Evolutionary conservation across 2,113 vertebrate genomes (phyloP).

Genomic region (Melanerpes formicivorus): DNA sequence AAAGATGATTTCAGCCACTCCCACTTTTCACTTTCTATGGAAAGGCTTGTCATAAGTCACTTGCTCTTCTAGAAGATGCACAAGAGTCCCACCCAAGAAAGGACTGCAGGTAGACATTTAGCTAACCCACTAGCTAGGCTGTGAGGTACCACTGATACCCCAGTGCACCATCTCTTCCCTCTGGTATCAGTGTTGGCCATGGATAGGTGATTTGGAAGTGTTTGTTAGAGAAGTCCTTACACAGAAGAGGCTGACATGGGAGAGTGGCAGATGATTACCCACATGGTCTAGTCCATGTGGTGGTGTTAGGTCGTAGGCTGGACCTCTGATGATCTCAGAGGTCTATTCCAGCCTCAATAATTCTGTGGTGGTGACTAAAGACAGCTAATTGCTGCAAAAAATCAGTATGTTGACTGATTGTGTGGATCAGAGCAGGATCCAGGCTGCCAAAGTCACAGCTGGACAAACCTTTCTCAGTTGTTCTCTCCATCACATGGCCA

Average conservation of each 20-base stretch:
- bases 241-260: neutral
- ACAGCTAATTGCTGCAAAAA: neutral
- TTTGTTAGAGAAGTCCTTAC: neutral
- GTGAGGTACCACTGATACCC: neutral
- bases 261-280: neutral
- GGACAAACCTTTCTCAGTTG: neutral
- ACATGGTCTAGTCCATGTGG: no score
- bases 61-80: neutral
- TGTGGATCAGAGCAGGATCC: rapidly evolving
- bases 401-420: neutral
- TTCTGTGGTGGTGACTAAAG: neutral
- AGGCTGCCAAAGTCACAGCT: neutral
- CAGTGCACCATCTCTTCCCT: neutral
- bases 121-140: neutral
- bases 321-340: no score
- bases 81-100: neutral
- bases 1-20: neutral
- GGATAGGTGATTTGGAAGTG: neutral
- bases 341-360: no score
- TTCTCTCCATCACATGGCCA: neutral
- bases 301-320: no score
- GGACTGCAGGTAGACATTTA: neutral
- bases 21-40: neutral
- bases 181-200: neutral
- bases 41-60: neutral